Base-by-base conservation (phyloP, 1,140 invertebrate species). In the Leptinotarsa lineolata region DNA sequence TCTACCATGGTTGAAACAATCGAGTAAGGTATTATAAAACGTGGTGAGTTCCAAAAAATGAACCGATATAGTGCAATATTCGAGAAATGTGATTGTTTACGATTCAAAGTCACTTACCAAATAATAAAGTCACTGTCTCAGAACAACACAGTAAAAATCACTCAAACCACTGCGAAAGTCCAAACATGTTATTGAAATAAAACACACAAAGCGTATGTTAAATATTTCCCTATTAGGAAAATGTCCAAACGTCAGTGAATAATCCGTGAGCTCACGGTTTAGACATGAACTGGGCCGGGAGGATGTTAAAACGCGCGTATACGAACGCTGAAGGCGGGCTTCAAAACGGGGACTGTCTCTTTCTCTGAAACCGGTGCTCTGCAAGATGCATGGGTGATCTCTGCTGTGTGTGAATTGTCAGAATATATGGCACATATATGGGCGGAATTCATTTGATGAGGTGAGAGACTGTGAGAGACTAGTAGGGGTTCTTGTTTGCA, bases 201-300 rank as follows among this genome's bases (percentile, higher is more conserved):
- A 18, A 54, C 48, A 54, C 48, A 54, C 48, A 54, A 54, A 54
- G 15, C 48, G 16, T 18, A 54, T 18, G 48, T 54, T 18, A 18
- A 54, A 54, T 54, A 54, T 54, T 54, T 18, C 48, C 16, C 15
- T 18, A 54, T 15, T 16, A 54, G 48, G 48, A 54, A 54, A 54
- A 54, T 18, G 48, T 22, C 24, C 22, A 18, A 39, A 39, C 22
- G 60, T 20, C 60, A n/a, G 12, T 20, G 60, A 65, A 65, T 65
- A 65, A 65, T 65, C 63, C 63, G 63, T 22, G 22, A 24, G 22
- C 63, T 18, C 22, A 65, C 63, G 22, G 18, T 65, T 65, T 24
- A 39, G 39, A 65, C 63, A 65, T 39, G 63, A 65, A 65, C 63
- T 65, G 63, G 63, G 11, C 63, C 63, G 63, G 63, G 21, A 22